phyloP scores from a whole-genome alignment of 2,888 invertebrate genomes.

The Caenorhabditis sulstoni region DNA sequence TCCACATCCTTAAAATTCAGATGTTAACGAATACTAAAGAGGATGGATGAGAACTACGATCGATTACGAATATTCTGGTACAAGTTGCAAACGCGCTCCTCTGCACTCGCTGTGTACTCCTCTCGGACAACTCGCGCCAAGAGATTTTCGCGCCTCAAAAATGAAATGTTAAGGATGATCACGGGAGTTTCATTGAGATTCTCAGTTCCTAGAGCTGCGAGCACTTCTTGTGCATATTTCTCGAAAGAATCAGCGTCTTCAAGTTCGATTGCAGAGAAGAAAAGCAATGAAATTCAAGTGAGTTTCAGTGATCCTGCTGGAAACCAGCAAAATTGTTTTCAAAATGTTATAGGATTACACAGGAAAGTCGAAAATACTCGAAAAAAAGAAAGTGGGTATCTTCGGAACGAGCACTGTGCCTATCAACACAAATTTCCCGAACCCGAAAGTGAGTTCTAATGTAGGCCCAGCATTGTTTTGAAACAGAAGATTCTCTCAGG shows the following conservation, averaged over 20 bases:
- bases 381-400: constrained; percentile 56
- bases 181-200: constrained; percentile 6
- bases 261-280: constrained; percentile 18
- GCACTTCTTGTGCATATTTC: constrained; percentile 20
- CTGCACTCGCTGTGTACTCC: constrained; percentile 18
- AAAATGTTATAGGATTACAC: constrained; percentile 28
- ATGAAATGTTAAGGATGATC: constrained; percentile 25
- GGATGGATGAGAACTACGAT: too few relatives aligned
- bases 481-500: too few relatives aligned
- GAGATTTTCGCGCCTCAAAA: too few relatives aligned
- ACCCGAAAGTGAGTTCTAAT: constrained; percentile 68
- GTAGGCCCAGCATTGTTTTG: too few relatives aligned
- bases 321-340: background rate
- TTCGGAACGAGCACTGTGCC: constrained; percentile 69
- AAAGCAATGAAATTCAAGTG: constrained; percentile 41
- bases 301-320: too few relatives aligned
- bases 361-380: constrained; percentile 55
- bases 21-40: too few relatives aligned
- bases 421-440: constrained; percentile 73
- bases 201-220: background rate
- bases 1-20: too few relatives aligned
- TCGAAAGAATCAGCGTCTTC: constrained; percentile 39
- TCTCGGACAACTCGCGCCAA: constrained; percentile 20
- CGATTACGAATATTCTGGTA: background rate
- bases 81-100: constrained; percentile 7